Evolutionary conservation across 2,113 vertebrate species (phyloP).

Genomic region (Chamaetylas fuelleborni): DNA sequence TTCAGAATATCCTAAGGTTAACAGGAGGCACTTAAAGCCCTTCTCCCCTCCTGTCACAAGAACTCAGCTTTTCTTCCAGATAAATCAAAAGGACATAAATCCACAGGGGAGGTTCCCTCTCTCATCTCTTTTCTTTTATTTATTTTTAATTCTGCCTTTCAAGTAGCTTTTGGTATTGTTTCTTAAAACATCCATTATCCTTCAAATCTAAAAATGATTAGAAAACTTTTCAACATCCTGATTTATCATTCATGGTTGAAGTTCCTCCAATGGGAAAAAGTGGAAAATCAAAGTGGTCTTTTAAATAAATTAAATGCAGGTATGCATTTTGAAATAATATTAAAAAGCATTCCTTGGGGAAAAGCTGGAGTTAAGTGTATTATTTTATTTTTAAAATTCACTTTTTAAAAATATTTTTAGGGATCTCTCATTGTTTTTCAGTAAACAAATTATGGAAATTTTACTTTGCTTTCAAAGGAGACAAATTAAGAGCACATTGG

Average conservation of each 20-base stretch:
- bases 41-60: neutral
- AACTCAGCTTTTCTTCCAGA: neutral
- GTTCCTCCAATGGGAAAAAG: neutral
- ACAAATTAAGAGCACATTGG: rapidly evolving
- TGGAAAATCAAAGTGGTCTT: neutral
- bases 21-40: neutral
- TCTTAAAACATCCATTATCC: neutral
- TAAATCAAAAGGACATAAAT: neutral
- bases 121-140: neutral
- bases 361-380: neutral
- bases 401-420: neutral
- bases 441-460: neutral
- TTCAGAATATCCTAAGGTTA: neutral
- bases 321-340: neutral
- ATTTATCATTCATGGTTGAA: neutral
- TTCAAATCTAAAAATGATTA: neutral
- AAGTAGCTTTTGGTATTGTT: neutral
- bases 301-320: neutral
- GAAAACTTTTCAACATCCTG: neutral
- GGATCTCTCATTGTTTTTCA: neutral
- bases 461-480: neutral
- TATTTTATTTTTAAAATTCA: neutral
- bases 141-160: constrained; percentile 21
- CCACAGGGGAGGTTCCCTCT: neutral
- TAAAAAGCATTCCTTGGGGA: neutral